These are phyloP conservation scores for Odocoileus hemionus DNA, from an alignment of 2,113 vertebrate species.

Conservation along the genomic window DNA sequence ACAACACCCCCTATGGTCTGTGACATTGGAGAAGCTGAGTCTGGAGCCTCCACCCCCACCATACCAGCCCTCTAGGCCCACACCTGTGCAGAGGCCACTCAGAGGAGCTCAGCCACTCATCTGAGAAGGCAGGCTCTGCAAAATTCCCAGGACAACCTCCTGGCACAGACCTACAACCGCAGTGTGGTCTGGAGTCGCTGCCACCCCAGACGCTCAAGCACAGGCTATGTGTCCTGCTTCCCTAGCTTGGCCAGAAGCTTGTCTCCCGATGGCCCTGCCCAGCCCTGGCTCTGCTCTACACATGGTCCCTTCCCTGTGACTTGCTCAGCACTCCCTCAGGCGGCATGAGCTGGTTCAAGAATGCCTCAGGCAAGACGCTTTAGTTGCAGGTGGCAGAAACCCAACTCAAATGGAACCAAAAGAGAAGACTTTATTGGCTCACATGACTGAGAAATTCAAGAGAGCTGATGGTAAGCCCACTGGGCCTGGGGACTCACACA, in stretches of 20 bases:
- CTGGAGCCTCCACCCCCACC: fast-evolving
- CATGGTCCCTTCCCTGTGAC: fast-evolving
- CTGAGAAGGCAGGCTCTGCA: background rate
- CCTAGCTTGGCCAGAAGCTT: background rate
- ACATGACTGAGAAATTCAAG: background rate
- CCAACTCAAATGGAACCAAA: background rate
- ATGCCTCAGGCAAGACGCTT: fast-evolving
- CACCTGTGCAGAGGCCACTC: background rate
- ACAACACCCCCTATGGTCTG: too few relatives aligned
- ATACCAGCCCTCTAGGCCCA: background rate
- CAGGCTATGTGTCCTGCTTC: background rate
- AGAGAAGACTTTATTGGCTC: background rate
- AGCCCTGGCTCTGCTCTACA: background rate
- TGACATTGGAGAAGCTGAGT: background rate
- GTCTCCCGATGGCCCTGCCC: background rate
- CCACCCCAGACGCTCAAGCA: background rate
- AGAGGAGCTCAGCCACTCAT: background rate
- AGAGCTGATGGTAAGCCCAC: background rate
- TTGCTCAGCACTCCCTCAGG: background rate
- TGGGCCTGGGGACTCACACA: background rate
- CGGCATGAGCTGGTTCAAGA: too few relatives aligned
- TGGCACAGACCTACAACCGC: background rate
- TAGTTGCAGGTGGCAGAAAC: background rate
- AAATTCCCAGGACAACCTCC: too few relatives aligned
- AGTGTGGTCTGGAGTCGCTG: background rate